These are phyloP conservation scores for Brachyistius frenatus DNA, from an alignment of 2,113 vertebrate species.

Conservation along the genomic window DNA sequence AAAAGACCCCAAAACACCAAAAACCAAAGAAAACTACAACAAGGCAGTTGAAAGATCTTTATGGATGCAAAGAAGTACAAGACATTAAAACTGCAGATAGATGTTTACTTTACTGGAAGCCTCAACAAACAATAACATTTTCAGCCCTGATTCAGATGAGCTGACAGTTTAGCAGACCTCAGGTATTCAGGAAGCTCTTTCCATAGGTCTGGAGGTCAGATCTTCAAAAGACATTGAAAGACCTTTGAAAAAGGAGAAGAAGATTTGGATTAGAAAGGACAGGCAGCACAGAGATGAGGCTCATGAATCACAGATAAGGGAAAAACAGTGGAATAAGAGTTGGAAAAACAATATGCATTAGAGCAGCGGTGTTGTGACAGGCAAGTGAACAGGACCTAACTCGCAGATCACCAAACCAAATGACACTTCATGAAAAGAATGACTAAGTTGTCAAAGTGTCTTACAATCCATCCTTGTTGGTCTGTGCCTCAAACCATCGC, in stretches of 20 bases:
- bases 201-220: background rate
- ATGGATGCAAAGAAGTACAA: too few species aligned
- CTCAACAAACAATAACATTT: too few species aligned
- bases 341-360: conserved; percentile 39
- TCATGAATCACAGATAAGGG: conserved; percentile 40
- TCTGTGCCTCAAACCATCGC: conserved; percentile 41
- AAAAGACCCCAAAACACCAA: too few species aligned
- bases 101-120: too few species aligned
- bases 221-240: background rate
- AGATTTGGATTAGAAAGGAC: conserved; percentile 23
- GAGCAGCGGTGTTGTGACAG: conserved; percentile 45
- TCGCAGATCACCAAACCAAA: conserved; percentile 41
- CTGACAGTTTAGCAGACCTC: too few species aligned
- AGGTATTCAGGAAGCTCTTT: too few species aligned
- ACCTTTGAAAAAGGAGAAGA: conserved; percentile 11
- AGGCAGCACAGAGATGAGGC: background rate
- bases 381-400: conserved; percentile 41
- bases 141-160: too few species aligned
- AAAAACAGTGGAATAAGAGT: conserved; percentile 19
- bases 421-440: conserved; percentile 27
- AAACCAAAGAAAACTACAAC: too few species aligned
- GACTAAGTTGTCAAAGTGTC: conserved; percentile 28
- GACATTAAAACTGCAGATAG: too few species aligned
- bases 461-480: conserved; percentile 38
- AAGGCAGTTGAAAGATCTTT: too few species aligned